These are phyloP conservation scores for Dendrolimus kikuchii DNA, from an alignment of 1,140 invertebrate species.

Conservation along the genomic window DNA sequence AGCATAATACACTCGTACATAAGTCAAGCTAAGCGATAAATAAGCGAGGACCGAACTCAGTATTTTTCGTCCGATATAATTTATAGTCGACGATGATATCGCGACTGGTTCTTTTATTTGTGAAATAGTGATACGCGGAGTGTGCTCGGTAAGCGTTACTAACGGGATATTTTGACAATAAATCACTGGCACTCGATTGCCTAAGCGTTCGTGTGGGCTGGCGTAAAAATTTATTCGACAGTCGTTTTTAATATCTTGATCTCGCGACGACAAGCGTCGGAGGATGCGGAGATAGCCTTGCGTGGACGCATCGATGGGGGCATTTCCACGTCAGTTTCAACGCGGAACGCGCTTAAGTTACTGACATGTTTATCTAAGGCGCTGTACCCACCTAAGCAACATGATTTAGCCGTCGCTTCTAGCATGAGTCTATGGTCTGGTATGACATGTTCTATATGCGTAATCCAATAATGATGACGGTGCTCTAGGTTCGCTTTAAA, in stretches of 20 bases:
- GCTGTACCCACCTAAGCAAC: too few species aligned
- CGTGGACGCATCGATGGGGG: conserved; percentile 3
- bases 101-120: conserved; percentile 70
- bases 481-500: too few species aligned
- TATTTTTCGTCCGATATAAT: conserved; percentile 70
- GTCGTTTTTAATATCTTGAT: conserved; percentile 65
- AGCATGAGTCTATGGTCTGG: too few species aligned
- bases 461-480: too few species aligned
- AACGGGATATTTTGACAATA: conserved; percentile 71
- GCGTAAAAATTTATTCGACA: conserved; percentile 65
- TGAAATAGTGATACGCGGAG: conserved; percentile 69
- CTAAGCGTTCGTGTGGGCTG: conserved; percentile 66
- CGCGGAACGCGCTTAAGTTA: conserved; percentile 29
- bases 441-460: too few species aligned
- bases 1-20: conserved; percentile 59
- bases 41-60: conserved; percentile 61
- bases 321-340: conserved; percentile 1
- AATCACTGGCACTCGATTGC: conserved; percentile 68
- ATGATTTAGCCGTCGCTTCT: too few species aligned
- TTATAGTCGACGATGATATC: conserved; percentile 70
- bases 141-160: conserved; percentile 68
- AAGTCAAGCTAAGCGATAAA: conserved; percentile 64
- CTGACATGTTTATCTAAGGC: too few species aligned
- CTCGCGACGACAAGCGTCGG: conserved; percentile 41
- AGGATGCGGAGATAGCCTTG: conserved; percentile 24